Evolutionary conservation across 2,113 vertebrate genomes (phyloP).

Genomic region (Platysteira castanea): DNA sequence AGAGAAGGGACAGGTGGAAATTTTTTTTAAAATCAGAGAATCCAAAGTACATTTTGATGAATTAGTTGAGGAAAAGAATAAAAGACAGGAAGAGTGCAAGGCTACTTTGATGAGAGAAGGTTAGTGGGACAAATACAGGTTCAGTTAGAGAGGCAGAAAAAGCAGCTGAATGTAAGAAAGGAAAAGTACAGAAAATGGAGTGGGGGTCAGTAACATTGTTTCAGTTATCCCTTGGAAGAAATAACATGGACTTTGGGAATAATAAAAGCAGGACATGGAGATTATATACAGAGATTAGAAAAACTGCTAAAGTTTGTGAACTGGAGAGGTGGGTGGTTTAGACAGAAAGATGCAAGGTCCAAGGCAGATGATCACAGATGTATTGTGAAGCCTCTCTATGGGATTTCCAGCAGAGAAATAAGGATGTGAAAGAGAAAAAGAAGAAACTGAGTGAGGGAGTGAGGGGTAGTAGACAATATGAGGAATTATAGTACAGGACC

Average conservation of each 20-base stretch:
- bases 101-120: background rate
- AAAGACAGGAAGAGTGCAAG: background rate
- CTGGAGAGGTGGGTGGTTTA: background rate
- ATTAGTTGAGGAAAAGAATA: background rate
- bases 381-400: background rate
- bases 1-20: background rate
- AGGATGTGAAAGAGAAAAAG: background rate
- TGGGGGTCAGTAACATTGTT: background rate
- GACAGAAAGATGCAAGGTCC: background rate
- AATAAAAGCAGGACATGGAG: background rate
- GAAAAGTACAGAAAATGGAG: background rate
- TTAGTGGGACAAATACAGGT: background rate
- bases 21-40: background rate
- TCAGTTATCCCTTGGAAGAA: background rate
- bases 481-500: background rate
- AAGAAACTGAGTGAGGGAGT: background rate
- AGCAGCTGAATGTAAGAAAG: background rate
- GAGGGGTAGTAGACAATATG: background rate
- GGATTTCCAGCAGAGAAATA: background rate
- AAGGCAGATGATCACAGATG: background rate
- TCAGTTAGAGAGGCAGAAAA: background rate
- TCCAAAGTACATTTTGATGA: background rate
- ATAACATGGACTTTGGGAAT: background rate
- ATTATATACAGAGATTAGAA: background rate
- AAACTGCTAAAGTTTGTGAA: background rate